These are phyloP conservation scores for Thinocorus orbignyianus DNA, from an alignment of 2,113 vertebrate genomes.

Conservation along the genomic window DNA sequence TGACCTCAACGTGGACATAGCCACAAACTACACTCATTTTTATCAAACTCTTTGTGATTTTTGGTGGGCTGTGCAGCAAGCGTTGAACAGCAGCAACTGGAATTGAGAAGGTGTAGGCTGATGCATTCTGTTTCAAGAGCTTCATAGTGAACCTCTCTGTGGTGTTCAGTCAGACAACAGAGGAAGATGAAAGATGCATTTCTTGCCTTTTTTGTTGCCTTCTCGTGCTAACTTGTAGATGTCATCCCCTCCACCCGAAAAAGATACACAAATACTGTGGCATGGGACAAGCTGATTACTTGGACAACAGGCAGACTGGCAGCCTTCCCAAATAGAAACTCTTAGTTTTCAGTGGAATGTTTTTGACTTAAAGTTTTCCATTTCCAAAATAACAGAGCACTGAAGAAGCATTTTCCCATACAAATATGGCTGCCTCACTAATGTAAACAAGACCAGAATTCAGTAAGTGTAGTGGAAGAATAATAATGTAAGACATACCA, in stretches of 20 bases:
- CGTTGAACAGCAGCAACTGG: background rate
- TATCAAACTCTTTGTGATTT: background rate
- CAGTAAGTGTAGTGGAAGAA: background rate
- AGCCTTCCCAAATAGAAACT: background rate
- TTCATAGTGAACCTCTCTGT: background rate
- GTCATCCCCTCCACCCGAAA: background rate
- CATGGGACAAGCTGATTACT: background rate
- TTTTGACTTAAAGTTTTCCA: conserved; percentile 3
- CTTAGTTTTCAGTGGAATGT: background rate
- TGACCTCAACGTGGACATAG: background rate
- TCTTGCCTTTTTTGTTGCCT: background rate
- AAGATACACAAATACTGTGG: background rate
- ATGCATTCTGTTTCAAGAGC: background rate
- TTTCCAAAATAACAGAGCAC: conserved; percentile 23
- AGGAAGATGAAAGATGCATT: background rate
- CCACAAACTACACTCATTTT: background rate
- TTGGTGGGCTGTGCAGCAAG: background rate
- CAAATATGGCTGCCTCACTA: background rate
- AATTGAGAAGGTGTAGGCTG: background rate
- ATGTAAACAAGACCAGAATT: background rate
- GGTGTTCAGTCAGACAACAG: background rate
- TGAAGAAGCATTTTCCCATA: conserved; percentile 12
- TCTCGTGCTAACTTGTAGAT: background rate
- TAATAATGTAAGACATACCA: background rate
- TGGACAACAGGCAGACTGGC: background rate